phyloP scores from a whole-genome alignment of 2,113 vertebrate species.

The Ancistrus triradiatus region DNA sequence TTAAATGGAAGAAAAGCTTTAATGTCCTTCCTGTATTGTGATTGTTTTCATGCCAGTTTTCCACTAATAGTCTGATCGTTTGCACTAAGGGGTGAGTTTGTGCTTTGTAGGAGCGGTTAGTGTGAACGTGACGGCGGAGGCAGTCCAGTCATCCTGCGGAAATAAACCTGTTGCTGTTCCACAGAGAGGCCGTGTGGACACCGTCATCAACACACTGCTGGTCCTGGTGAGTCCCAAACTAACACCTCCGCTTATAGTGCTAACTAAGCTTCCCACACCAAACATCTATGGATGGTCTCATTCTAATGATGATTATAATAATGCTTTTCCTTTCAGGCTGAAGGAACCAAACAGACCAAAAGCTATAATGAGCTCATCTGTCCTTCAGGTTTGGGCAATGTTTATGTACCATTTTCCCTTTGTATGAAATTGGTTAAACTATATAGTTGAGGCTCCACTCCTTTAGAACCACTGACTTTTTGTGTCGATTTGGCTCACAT shows the following conservation, averaged over 20 bases:
- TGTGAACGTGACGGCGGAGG: conserved; percentile 71
- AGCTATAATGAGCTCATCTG: conserved; percentile 64
- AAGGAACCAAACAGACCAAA: conserved; percentile 60
- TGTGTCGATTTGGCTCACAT: too few species aligned
- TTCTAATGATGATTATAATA: background rate
- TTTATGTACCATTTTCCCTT: background rate
- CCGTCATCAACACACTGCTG: conserved; percentile 64
- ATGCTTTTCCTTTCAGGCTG: conserved; percentile 53
- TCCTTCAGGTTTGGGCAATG: conserved; percentile 54
- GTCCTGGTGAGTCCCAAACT: conserved; percentile 76
- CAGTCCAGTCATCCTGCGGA: conserved; percentile 55
- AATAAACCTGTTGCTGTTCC: conserved; percentile 59
- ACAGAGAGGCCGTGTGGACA: conserved; percentile 63
- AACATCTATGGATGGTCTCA: too few species aligned
- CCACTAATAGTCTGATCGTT: too few species aligned
- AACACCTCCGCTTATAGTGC: too few species aligned
- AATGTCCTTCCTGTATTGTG: too few species aligned
- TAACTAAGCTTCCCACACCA: too few species aligned
- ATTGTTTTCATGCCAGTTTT: too few species aligned
- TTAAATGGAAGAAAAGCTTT: too few species aligned
- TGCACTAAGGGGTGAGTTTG: too few species aligned
- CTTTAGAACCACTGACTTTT: too few species aligned
- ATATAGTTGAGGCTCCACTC: too few species aligned
- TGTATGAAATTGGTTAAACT: too few species aligned
- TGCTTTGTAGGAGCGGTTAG: conserved; percentile 67